These are phyloP conservation scores for Drosophila sordidapex DNA, from an alignment of 2,888 invertebrate genomes.

Conservation along the genomic window DNA sequence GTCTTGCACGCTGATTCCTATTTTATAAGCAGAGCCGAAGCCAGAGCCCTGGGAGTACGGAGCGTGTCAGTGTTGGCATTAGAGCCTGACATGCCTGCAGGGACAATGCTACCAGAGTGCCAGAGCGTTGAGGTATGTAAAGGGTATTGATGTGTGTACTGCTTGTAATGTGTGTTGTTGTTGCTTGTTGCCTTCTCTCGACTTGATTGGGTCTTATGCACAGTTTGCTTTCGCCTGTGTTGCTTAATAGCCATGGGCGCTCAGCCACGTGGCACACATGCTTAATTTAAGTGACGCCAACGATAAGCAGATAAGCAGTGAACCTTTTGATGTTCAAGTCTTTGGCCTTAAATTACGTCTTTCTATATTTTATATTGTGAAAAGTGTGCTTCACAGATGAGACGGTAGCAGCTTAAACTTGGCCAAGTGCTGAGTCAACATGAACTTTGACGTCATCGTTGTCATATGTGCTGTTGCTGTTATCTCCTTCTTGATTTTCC, in stretches of 20 bases:
- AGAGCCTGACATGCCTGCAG: constrained; percentile 81
- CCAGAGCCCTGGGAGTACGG: constrained; percentile 46
- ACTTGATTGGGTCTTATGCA: constrained; percentile 80
- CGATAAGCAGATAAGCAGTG: constrained; percentile 25
- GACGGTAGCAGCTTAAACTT: constrained; percentile 25
- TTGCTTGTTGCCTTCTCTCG: constrained; percentile 60
- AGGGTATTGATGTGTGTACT: constrained; percentile 63
- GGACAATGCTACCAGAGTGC: constrained; percentile 56
- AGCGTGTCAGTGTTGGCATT: constrained; percentile 82
- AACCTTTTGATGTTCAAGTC: constrained; percentile 42
- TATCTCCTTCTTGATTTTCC: constrained; percentile 31
- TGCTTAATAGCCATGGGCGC: constrained; percentile 71
- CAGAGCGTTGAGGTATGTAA: constrained; percentile 63
- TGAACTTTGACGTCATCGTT: constrained; percentile 58
- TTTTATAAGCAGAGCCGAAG: constrained; percentile 39
- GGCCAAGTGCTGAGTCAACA: constrained; percentile 45
- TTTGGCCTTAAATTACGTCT: constrained; percentile 30
- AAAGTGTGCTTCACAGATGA: constrained; percentile 6
- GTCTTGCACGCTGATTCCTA: constrained; percentile 58
- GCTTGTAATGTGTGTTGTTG: constrained; percentile 14
- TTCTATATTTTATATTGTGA: constrained; percentile 15
- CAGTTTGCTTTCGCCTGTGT: constrained; percentile 62
- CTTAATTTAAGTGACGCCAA: constrained; percentile 67
- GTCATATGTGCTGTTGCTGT: constrained; percentile 38
- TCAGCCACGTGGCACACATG: constrained; percentile 71